Percentiles rank a stretch among this genome's conserved stretches.
These are phyloP conservation scores for Struthio camelus DNA, from an alignment of 2,113 vertebrate genomes.

Conservation along the genomic window DNA sequence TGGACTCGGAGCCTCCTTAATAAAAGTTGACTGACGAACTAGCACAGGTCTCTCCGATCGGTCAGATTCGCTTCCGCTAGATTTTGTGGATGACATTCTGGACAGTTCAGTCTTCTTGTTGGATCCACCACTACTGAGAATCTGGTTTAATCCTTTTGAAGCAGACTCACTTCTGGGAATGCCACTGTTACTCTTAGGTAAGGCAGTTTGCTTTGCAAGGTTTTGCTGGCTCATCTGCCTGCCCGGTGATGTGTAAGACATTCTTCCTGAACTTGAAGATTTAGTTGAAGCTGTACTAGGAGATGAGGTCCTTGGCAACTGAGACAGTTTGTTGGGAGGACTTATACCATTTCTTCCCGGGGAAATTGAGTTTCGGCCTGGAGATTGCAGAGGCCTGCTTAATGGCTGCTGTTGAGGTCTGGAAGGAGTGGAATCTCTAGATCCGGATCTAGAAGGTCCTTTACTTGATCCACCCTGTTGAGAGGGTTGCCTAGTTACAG, in stretches of 20 bases:
- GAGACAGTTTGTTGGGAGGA: constrained; percentile 85
- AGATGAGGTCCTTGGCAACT: constrained; percentile 87
- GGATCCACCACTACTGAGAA: constrained; percentile 69
- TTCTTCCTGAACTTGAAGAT: constrained; percentile 84
- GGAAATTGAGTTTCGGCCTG: constrained; percentile 85
- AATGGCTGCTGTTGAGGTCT: constrained; percentile 85
- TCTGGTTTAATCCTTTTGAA: constrained; percentile 86
- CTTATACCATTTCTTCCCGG: constrained; percentile 88
- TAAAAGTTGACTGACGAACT: constrained; percentile 97
- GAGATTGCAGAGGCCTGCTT: constrained; percentile 86
- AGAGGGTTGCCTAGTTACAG: constrained; percentile 75
- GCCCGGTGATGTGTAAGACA: constrained; percentile 85
- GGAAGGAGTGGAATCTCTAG: constrained; percentile 88
- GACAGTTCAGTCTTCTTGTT: constrained; percentile 86
- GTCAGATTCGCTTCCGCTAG: constrained; percentile 89
- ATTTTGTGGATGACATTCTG: constrained; percentile 89
- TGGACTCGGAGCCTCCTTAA: constrained; percentile 95
- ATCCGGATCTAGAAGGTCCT: constrained; percentile 86
- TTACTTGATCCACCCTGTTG: constrained; percentile 83
- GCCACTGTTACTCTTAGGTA: constrained; percentile 83
- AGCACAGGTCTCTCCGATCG: constrained; percentile 91
- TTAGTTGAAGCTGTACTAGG: constrained; percentile 86
- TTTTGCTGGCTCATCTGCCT: constrained; percentile 84
- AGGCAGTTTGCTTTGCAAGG: constrained; percentile 81
- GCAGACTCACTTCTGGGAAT: constrained; percentile 93